Percentiles rank a stretch among this genome's conserved stretches.
phyloP scores from a whole-genome alignment of 2,113 vertebrate genomes.

The Crotophaga sulcirostris region DNA sequence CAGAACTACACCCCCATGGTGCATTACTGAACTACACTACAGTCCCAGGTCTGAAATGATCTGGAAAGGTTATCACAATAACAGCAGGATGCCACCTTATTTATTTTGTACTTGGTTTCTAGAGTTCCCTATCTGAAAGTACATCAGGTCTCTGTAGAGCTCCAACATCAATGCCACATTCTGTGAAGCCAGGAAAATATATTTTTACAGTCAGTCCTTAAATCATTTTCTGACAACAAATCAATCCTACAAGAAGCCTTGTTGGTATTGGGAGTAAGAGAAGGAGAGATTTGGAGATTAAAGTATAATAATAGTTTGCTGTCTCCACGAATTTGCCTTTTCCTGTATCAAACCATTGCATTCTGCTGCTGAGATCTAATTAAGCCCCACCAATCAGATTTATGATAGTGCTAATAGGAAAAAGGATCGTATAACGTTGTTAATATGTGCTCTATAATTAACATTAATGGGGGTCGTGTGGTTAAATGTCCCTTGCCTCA shows the following conservation, averaged over 20 bases:
- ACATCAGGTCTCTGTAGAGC: slow-evolving; percentile 37
- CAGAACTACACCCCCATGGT: not conserved
- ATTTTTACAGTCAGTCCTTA: slow-evolving; percentile 32
- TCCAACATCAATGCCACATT: slow-evolving; percentile 29
- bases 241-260: slow-evolving; percentile 30
- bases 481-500: too few species aligned
- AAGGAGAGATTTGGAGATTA: slow-evolving; percentile 18
- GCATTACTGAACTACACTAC: not conserved
- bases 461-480: not conserved
- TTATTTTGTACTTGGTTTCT: slow-evolving; percentile 45
- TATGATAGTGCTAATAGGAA: slow-evolving; percentile 28
- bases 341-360: not conserved
- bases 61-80: slow-evolving; percentile 39
- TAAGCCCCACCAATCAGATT: slow-evolving; percentile 43
- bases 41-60: not conserved
- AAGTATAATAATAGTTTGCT: not conserved
- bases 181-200: slow-evolving; percentile 24
- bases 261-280: slow-evolving; percentile 8
- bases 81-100: slow-evolving; percentile 12
- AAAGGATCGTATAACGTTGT: not conserved
- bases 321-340: not conserved
- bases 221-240: slow-evolving; percentile 57
- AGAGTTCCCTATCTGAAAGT: slow-evolving; percentile 13
- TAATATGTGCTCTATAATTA: slow-evolving; percentile 49
- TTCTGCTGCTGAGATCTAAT: slow-evolving; percentile 18